Evolutionary conservation across 2,888 invertebrate species (phyloP).

Genomic region (Napeogenes inachia): DNA sequence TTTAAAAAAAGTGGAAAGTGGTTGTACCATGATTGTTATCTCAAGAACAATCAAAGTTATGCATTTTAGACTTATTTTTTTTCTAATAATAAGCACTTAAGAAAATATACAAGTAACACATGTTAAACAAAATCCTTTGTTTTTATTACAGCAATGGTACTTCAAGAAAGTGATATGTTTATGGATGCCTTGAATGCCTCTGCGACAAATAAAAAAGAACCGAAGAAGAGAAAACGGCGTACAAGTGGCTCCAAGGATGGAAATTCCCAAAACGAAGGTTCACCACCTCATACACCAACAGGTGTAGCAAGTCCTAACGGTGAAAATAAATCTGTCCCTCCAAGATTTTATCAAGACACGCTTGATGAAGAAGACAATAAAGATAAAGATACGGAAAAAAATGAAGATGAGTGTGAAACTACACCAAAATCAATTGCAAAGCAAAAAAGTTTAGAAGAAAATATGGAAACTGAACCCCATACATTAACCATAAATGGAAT

Average conservation of each 20-base stretch:
- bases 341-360: constrained; percentile 94
- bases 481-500: constrained; percentile 78
- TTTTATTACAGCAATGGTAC: constrained; percentile 81
- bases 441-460: constrained; percentile 43
- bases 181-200: constrained; percentile 93
- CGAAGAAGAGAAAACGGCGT: constrained; percentile 87
- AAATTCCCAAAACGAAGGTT: constrained; percentile 60
- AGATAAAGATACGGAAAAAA: constrained; percentile 58
- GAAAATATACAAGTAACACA: neutral
- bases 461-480: constrained; percentile 62
- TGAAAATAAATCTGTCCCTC: constrained; percentile 76
- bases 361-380: constrained; percentile 83
- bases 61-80: constrained; percentile 30
- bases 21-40: neutral
- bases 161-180: constrained; percentile 95
- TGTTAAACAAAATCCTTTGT: constrained; percentile 23
- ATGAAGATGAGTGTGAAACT: constrained; percentile 45
- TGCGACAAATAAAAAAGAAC: constrained; percentile 84
- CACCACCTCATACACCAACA: constrained; percentile 77
- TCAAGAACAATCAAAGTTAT: constrained; percentile 24
- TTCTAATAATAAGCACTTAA: neutral
- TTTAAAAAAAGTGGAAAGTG: neutral
- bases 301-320: constrained; percentile 64
- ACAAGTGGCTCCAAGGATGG: constrained; percentile 84
- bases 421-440: constrained; percentile 34